Conservation (phyloP, 2,888 invertebrate genomes). For the Caenorhabditis wallacei region DNA sequence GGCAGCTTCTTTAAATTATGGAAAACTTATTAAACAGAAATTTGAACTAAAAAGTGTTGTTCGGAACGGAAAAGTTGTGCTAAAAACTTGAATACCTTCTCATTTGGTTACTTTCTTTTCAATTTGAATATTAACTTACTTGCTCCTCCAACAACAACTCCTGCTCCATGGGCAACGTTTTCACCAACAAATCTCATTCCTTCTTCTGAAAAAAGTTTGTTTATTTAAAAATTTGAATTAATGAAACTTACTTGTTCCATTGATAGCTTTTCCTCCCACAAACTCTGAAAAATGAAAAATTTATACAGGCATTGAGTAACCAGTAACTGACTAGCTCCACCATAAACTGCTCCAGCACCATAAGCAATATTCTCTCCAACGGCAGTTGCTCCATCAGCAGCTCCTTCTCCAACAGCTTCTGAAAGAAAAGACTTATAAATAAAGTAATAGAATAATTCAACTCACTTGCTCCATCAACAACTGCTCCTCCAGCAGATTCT, state of each 20-base stretch:
- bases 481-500: constrained; percentile 32
- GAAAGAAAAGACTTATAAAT: not conserved
- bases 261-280: constrained; percentile 32
- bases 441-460: not conserved
- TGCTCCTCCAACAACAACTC: constrained; percentile 48
- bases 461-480: constrained; percentile 62
- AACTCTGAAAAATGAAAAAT: constrained; percentile 17
- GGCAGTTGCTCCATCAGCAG: constrained; percentile 20
- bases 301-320: not conserved
- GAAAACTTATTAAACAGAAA: too few species aligned
- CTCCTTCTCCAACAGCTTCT: constrained; percentile 17
- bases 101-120: too few species aligned
- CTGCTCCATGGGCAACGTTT: constrained; percentile 39
- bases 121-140: not conserved
- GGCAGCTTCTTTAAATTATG: constrained; percentile 30
- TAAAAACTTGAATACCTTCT: too few species aligned
- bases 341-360: constrained; percentile 38
- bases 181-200: constrained; percentile 18
- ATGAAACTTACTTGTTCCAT: constrained; percentile 47
- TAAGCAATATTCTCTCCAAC: constrained; percentile 19
- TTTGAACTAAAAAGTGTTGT: too few species aligned
- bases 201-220: constrained; percentile 4
- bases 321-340: constrained; percentile 32
- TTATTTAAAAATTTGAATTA: not conserved
- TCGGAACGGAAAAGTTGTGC: too few species aligned